These are phyloP conservation scores for Allobates femoralis DNA, from an alignment of 2,797 vertebrate species.

Conservation along the genomic window DNA sequence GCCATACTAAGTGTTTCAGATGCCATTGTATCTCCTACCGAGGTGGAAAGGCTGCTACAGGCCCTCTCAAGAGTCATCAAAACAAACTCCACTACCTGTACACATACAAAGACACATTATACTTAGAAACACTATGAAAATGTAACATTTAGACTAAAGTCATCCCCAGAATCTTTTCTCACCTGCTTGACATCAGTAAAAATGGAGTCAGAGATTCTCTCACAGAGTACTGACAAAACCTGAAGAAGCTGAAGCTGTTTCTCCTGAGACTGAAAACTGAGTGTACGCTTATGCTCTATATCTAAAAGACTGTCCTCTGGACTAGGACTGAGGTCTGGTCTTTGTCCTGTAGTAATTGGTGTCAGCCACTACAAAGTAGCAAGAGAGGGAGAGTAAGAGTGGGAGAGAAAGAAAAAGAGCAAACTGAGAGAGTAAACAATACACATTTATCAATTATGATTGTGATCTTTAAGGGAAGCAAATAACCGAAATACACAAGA, in stretches of 20 bases:
- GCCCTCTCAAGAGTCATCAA: conserved; percentile 83
- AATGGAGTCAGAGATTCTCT: conserved; percentile 81
- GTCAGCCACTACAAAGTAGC: conserved; percentile 81
- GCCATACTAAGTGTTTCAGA: conserved; percentile 89
- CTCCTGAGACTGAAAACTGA: conserved; percentile 62
- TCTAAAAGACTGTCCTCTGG: conserved; percentile 77
- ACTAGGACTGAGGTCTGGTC: conserved; percentile 50
- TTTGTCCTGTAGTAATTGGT: conserved; percentile 72
- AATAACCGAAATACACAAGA: no score
- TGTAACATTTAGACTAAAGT: not conserved
- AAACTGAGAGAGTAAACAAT: no score
- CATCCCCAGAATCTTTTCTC: conserved; percentile 46
- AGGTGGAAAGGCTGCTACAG: conserved; percentile 73
- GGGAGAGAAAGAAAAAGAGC: no score
- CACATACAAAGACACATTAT: not conserved
- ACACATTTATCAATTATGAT: no score
- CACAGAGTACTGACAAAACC: conserved; percentile 83
- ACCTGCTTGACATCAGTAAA: conserved; percentile 88
- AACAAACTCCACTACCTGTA: conserved; percentile 88
- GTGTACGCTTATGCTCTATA: conserved; percentile 76
- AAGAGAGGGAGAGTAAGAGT: no score
- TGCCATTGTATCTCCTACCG: conserved; percentile 74
- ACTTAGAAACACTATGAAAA: not conserved
- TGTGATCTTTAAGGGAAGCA: no score
- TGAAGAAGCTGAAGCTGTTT: conserved; percentile 84